phyloP scores from a whole-genome alignment of 53 echinoderm and acorn worm genomes.

The Pentamera pediparva region DNA sequence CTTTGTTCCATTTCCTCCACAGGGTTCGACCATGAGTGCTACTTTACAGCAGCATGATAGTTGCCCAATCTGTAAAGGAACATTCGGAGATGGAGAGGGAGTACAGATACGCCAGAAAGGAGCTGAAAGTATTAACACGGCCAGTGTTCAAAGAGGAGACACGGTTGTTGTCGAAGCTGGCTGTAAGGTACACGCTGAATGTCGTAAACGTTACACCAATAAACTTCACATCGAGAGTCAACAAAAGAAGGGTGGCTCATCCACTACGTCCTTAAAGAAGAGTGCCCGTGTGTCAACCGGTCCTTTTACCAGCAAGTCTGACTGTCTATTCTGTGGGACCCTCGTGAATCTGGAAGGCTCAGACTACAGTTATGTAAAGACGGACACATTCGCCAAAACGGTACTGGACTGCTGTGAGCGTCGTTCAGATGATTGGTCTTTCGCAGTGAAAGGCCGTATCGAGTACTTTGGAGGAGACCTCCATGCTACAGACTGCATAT shows the following conservation, averaged over 20 bases:
- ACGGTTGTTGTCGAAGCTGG: conserved; percentile 36
- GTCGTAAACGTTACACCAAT: conserved; percentile 39
- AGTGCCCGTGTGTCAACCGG: conserved; percentile 12
- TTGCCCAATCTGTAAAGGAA: conserved; percentile 19
- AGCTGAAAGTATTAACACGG: too few relatives aligned
- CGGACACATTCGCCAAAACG: conserved; percentile 16
- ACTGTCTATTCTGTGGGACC: conserved; percentile 30
- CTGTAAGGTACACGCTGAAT: conserved; percentile 19
- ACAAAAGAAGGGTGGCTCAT: not conserved
- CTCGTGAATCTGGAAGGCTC: not conserved
- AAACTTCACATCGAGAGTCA: not conserved
- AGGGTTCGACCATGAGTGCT: not conserved
- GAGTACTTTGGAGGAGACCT: conserved; percentile 32
- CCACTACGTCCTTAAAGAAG: not conserved
- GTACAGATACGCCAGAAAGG: conserved; percentile 39
- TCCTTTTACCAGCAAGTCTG: conserved; percentile 29
- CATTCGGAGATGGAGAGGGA: not conserved
- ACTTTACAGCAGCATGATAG: not conserved
- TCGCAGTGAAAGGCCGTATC: conserved; percentile 34
- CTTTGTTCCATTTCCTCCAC: not conserved
- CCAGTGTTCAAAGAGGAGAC: too few relatives aligned
- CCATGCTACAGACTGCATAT: conserved; percentile 45
- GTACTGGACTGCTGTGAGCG: conserved; percentile 21
- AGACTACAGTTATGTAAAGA: conserved; percentile 19
- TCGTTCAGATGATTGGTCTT: conserved; percentile 29